Evolutionary conservation across 2,888 invertebrate genomes (phyloP).

Genomic region (Gnatocerus cornutus): DNA sequence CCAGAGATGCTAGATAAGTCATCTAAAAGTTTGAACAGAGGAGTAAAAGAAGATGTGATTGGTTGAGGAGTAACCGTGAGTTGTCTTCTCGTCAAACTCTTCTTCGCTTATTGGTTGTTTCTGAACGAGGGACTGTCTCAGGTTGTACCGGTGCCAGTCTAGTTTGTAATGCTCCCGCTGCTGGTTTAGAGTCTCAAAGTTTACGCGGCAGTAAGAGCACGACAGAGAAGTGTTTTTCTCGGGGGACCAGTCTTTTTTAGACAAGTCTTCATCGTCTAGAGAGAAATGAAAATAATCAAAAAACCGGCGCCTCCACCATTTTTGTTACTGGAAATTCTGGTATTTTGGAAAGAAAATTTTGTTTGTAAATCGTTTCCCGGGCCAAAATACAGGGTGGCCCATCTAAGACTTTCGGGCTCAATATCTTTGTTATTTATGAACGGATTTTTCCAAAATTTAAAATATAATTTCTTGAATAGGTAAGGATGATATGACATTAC

Average conservation of each 20-base stretch:
- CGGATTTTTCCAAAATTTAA: too few species aligned
- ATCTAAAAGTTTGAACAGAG: slow-evolving; percentile 67
- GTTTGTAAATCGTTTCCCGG: too few species aligned
- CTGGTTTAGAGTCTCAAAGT: slow-evolving; percentile 75
- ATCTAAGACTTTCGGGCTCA: too few species aligned
- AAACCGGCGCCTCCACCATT: too few species aligned
- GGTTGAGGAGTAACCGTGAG: slow-evolving; percentile 59
- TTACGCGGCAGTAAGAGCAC: slow-evolving; percentile 73
- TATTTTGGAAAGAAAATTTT: too few species aligned
- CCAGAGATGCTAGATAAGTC: slow-evolving; percentile 80
- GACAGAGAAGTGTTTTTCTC: slow-evolving; percentile 58
- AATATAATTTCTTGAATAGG: too few species aligned
- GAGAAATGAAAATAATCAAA: too few species aligned
- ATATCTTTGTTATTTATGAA: too few species aligned
- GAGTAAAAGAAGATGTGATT: too few species aligned
- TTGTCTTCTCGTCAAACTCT: slow-evolving; percentile 73
- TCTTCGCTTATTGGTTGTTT: slow-evolving; percentile 74
- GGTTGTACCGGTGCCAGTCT: slow-evolving; percentile 90
- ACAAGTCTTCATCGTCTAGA: slow-evolving; percentile 7
- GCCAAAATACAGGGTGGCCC: too few species aligned
- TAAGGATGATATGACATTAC: too few species aligned
- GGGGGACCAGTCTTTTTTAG: slow-evolving; percentile 18
- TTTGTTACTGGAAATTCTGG: too few species aligned
- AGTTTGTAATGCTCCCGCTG: slow-evolving; percentile 86
- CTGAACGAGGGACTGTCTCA: slow-evolving; percentile 81